Evolutionary conservation across 2,888 invertebrate species (phyloP), one percentile per base, ranked within the genome.

Genomic region (Amaurobius ferox): DNA sequence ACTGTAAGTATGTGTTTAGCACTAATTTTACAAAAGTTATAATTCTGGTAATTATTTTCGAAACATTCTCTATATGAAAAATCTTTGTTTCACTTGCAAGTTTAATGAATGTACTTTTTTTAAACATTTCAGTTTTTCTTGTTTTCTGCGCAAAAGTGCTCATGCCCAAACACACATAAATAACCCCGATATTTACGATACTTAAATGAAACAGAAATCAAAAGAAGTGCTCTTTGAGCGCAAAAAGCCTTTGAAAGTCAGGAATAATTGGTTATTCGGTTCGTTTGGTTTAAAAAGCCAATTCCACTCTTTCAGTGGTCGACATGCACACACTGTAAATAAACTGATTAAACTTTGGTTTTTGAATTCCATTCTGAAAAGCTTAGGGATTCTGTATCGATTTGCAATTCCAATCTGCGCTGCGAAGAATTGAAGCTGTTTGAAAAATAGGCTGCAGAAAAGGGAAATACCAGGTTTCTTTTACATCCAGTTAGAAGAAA

Each of bases 301-400:
- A 55, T 55, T 55, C 55, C 19, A 23, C 55, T 55, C 55, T 55
- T 55, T n/a, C n/a, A 55, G 55, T 55, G 55, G 23, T 1, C 16
- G 55, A 55, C 55, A 55, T 23, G 23, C 55, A 6, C 55, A 55
- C 23, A 55, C 55, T 55, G 55, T 23, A 11, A 55, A 55, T 55
- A 55, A 55, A 55, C 55, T 55, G 55, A 55, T 55, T 55, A 55
- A 55, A 55, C 55, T 55, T 55, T 55, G 55, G 55, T 55, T 55
- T 44, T 55, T 55, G 55, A 55, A 23, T 23, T 55, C 23, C 23
- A 55, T 55, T 55, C 55, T n/a, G 23, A 55, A 55, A n/a, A 23
- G 13, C 19, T 23, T 55, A 3, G 23, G 23, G 23, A 55, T 55
- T 55, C 55, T 23, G 55, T 55, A 55, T 55, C 55, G 55, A 55